Conservation (phyloP, 1,140 invertebrate species). For the Sycophila sp. region DNA sequence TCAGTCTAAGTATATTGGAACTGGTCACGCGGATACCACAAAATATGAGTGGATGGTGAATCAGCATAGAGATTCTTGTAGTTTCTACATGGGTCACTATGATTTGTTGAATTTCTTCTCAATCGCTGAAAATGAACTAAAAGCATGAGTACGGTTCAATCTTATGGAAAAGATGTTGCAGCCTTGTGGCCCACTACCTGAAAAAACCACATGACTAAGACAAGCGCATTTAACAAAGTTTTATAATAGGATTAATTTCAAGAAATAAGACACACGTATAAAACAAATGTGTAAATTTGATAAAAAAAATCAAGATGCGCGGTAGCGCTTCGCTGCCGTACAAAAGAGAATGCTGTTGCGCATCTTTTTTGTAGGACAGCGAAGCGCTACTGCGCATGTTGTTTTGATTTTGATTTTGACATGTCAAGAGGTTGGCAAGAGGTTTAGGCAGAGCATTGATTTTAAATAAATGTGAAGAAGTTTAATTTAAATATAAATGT, state of each 20-base stretch:
- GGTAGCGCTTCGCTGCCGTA: no score
- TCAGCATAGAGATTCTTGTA: conserved; percentile 94
- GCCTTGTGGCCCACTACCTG: conserved; percentile 96
- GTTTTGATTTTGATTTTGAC: no score
- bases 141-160: conserved; percentile 94
- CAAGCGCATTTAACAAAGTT: background rate
- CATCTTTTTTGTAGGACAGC: no score
- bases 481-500: no score
- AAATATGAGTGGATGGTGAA: conserved; percentile 97
- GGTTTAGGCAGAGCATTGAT: no score
- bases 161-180: conserved; percentile 98
- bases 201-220: conserved; percentile 94
- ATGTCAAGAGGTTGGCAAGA: no score
- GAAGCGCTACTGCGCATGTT: no score
- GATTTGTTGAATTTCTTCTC: conserved; percentile 95
- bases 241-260: background rate
- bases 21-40: conserved; percentile 94
- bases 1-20: conserved; percentile 98
- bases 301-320: conserved; percentile 37
- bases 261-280: background rate
- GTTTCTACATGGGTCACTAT: conserved; percentile 95
- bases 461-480: no score
- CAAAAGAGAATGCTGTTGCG: background rate
- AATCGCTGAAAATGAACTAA: conserved; percentile 95
- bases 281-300: conserved; percentile 16